phyloP scores from a whole-genome alignment of 1,140 invertebrate genomes.

The Conopomorpha cramerella region DNA sequence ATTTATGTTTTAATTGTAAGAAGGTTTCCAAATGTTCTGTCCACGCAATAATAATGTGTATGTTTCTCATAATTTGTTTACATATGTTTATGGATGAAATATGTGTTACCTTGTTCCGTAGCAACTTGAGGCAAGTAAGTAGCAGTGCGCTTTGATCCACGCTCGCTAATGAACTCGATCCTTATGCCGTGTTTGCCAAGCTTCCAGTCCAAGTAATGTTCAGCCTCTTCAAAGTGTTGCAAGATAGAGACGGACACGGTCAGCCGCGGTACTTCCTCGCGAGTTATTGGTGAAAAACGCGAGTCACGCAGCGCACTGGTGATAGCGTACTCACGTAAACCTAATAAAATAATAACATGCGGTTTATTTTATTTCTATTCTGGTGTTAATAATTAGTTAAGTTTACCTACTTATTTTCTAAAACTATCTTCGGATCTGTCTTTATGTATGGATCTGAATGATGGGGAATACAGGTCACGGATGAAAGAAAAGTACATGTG shows the following conservation, averaged over 20 bases:
- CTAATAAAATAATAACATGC: conserved; percentile 30
- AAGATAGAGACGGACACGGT: conserved; percentile 96
- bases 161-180: conserved; percentile 96
- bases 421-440: too few species aligned
- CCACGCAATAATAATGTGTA: too few species aligned
- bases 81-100: too few species aligned
- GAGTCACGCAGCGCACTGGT: conserved; percentile 98
- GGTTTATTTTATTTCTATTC: not conserved
- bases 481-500: too few species aligned
- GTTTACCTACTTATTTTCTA: too few species aligned
- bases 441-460: too few species aligned
- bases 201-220: conserved; percentile 96
- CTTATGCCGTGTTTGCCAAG: conserved; percentile 96
- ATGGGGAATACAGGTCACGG: too few species aligned
- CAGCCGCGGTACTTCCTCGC: conserved; percentile 90
- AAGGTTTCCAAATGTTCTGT: too few species aligned
- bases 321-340: conserved; percentile 94
- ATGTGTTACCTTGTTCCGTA: conserved; percentile 91
- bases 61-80: too few species aligned
- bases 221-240: conserved; percentile 89
- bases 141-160: conserved; percentile 92
- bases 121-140: conserved; percentile 98
- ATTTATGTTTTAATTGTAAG: too few species aligned
- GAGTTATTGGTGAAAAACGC: conserved; percentile 92
- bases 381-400: too few species aligned